Evolutionary conservation across 2,888 invertebrate species (phyloP).

Genomic region (Ochropleura plecta): DNA sequence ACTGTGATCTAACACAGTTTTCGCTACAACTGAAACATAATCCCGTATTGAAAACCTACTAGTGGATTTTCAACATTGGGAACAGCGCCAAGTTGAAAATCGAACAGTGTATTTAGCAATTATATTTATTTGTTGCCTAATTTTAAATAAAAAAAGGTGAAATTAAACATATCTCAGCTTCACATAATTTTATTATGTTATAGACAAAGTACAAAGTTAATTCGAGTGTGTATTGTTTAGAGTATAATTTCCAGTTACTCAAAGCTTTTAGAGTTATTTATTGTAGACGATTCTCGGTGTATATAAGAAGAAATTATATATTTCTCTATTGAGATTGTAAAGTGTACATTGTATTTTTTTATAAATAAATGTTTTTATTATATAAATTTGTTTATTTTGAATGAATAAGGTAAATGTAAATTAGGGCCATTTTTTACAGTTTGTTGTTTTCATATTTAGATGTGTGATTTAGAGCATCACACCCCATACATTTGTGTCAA

Average conservation of each 20-base stretch:
- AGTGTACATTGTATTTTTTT: constrained; percentile 83
- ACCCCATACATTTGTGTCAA: background rate
- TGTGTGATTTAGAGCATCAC: background rate
- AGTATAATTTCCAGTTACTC: constrained; percentile 66
- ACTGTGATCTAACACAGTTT: background rate
- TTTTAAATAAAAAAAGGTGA: background rate
- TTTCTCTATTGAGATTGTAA: constrained; percentile 87
- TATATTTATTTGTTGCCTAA: background rate
- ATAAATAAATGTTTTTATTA: constrained; percentile 82
- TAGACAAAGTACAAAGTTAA: constrained; percentile 72
- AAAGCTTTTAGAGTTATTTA: constrained; percentile 77
- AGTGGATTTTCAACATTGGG: background rate
- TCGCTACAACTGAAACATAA: background rate
- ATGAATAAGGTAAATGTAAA: background rate
- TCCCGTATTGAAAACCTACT: background rate
- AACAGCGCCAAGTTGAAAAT: background rate
- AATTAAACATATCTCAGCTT: constrained; percentile 44
- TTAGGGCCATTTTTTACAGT: background rate
- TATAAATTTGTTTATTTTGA: constrained; percentile 22
- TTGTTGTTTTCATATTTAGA: too few relatives aligned
- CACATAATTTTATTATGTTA: constrained; percentile 13
- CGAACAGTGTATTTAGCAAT: background rate
- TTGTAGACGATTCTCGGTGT: constrained; percentile 75
- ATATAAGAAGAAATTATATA: constrained; percentile 76
- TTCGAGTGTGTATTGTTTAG: constrained; percentile 64